Base-by-base conservation (phyloP, 2,113 vertebrate genomes). In the Chrysochloris asiatica region DNA sequence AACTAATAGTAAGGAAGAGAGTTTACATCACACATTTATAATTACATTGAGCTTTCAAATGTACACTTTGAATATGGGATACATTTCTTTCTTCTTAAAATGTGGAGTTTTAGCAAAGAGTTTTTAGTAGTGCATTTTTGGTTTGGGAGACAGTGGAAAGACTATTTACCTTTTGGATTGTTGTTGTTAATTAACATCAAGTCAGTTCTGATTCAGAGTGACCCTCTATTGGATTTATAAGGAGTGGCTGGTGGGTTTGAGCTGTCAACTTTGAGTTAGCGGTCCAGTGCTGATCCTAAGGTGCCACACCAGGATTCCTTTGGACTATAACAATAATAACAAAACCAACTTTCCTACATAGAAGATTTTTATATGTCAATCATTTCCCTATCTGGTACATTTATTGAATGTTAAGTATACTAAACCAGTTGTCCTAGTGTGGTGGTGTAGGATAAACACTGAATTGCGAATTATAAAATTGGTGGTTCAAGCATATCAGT, bases 1-100 rank as follows among this genome's bases (percentile, higher is more conserved):
- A 63, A 61, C 1, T 33, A 54, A 73, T 19, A 67, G 16, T 48
- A 59, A 83, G 26, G 24, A 82, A 30, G 19, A 88, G 13, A 92
- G n/a, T n/a, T 4, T 43, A 65, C 11, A 41, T 67, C 13, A 90
- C 36, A 26, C 30, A 72, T 26, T 87, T 47, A 59, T 13, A 89
- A 72, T 45, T 76, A 76, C 84, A 81, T 83, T 86, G 83, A 41
- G 19, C 45, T 83, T 72, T 90, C 41, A 75, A 71, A 75, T 84
- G 28, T 48, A 3, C 81, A 43, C 4, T 12, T n/a, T 77, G 38
- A 76, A 14, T 2, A 28, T 65, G n/a, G n/a, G 30, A 83, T 95
- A 82, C 43, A 76, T 30, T 88, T 72, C 28, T 59, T 84, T 67
- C 56, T 65, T 75, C 9, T 75, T 94, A 65, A 85, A 93, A 79